Evolutionary conservation across 2,888 invertebrate species (phyloP), one percentile per base, ranked within the genome.

Genomic region (Aphodius granarius): DNA sequence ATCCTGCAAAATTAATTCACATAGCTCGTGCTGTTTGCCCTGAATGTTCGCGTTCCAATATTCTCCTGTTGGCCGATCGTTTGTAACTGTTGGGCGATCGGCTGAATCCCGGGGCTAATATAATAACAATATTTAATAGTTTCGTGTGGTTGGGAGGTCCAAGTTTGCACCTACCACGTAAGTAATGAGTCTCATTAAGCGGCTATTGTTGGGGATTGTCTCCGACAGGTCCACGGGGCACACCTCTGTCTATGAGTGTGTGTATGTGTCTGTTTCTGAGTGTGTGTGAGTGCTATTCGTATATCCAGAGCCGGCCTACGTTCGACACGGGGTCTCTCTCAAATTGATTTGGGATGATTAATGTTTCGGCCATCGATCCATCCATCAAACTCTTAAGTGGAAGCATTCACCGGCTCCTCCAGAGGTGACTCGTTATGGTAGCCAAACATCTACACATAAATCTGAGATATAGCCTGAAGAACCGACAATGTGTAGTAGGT

Each of bases 301-400:
- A n/a, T n/a, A 66, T 22, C 18, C 65, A 71, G 65, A 65, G 65
- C 63, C 72, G 43, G 79, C 78, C 75, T 78, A 76, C 43, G 43
- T 43, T 43, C 43, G 43, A 43, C 43, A 43, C 43, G 43, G 43
- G 43, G 43, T 43, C 43, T 43, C 78, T 81, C 82, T 81, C 82
- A 85, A 86, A 85, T 86, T 86, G 85, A 86, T 86, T 85, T 85
- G 80, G 75, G 82, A 84, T 86, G 86, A 86, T 86, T 85, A 84
- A 86, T 86, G 85, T 83, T 83, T 78, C 72, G 72, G 78, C 79
- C 82, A 81, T 81, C 82, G 83, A 82, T 83, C 83, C 83, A 84
- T 85, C 84, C 84, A 85, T 86, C 85, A 86, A 83, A 81, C 80
- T 81, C 80, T 81, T 84, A 84, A 85, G 83, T 84, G 83, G 82